Evolutionary conservation across 2,113 vertebrate species (phyloP).

Genomic region (Hassar affinis): DNA sequence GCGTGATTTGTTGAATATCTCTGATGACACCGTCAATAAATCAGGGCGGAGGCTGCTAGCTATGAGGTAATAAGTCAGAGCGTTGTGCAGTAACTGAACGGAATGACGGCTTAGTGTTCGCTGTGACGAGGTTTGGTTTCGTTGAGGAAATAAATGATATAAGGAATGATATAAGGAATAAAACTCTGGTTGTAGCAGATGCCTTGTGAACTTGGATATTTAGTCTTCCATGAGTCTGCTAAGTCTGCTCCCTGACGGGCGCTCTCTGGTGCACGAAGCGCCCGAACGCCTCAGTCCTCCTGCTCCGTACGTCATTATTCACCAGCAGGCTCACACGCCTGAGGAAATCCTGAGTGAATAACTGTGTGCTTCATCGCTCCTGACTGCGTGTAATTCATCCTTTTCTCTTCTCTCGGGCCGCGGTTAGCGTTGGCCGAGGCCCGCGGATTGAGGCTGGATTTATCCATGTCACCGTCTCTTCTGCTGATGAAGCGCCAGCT

Average conservation of each 20-base stretch:
- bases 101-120: background rate
- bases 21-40: background rate
- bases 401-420: background rate
- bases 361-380: background rate
- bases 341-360: conserved; percentile 3
- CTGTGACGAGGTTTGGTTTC: background rate
- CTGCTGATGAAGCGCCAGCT: conserved; percentile 3
- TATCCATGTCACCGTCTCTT: background rate
- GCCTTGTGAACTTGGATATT: background rate
- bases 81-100: background rate
- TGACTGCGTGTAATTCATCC: background rate
- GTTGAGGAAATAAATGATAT: background rate
- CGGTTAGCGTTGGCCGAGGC: background rate
- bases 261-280: background rate
- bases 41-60: background rate
- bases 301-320: background rate
- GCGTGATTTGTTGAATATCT: background rate
- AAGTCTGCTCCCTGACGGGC: no score
- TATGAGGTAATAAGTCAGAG: background rate
- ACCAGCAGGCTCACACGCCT: background rate
- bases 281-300: background rate
- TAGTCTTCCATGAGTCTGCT: no score
- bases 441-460: background rate
- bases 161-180: background rate
- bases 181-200: no score